phyloP scores from a whole-genome alignment of 2,888 invertebrate species.

The Blastobasis lacticolella region DNA sequence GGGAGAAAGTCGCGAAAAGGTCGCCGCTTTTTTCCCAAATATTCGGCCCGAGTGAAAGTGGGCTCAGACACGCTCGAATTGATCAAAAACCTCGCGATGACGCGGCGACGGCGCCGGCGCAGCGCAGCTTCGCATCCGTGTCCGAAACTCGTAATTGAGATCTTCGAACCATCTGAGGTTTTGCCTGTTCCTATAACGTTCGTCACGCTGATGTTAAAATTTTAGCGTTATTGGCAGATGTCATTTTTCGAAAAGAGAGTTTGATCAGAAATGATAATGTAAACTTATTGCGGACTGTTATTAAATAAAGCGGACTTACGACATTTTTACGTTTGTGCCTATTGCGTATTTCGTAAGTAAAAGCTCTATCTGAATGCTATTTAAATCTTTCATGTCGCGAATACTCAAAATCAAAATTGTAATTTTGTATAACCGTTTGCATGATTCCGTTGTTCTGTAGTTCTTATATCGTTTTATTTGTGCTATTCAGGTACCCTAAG shows the following conservation, averaged over 20 bases:
- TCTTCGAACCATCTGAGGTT: not conserved
- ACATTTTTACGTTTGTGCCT: no score
- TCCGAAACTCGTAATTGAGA: not conserved
- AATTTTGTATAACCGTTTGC: no score
- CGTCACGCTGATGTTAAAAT: not conserved
- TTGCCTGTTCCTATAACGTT: not conserved
- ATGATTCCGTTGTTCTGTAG: no score
- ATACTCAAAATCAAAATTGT: no score
- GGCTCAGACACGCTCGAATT: constrained; percentile 45
- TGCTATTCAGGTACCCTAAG: no score
- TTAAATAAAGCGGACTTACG: no score
- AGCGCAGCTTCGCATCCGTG: not conserved
- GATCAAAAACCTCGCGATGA: constrained; percentile 36
- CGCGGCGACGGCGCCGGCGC: constrained; percentile 7
- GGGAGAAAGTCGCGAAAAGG: constrained; percentile 70
- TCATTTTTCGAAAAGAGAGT: not conserved
- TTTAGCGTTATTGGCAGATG: not conserved
- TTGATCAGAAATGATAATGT: no score
- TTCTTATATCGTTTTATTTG: no score
- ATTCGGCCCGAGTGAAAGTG: constrained; percentile 64
- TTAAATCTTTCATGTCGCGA: no score
- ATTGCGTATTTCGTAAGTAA: no score
- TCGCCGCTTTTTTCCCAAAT: constrained; percentile 72
- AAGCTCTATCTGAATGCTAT: no score
- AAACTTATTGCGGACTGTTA: no score